These are phyloP conservation scores for Aphidius gifuensis DNA, from an alignment of 1,140 invertebrate species.

Conservation along the genomic window DNA sequence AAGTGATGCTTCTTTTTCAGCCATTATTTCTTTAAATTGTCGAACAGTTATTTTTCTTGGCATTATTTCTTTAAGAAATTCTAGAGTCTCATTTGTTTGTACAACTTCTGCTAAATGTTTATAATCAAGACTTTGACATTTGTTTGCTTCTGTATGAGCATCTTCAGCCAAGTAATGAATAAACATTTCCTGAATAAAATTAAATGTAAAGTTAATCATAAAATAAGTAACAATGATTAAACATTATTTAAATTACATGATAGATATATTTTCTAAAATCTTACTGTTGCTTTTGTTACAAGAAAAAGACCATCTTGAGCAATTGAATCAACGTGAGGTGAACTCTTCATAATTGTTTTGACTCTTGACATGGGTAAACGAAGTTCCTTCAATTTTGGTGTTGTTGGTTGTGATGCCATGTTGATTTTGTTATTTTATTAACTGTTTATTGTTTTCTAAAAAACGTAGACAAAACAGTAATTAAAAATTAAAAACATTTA, in stretches of 20 bases:
- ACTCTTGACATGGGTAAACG: conserved; percentile 69
- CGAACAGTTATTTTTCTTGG: conserved; percentile 68
- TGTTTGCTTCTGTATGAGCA: conserved; percentile 55
- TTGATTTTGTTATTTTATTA: not conserved
- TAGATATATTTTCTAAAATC: conserved; percentile 29
- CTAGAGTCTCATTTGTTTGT: conserved; percentile 63
- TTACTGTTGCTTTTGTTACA: conserved; percentile 73
- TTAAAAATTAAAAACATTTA: too few relatives aligned
- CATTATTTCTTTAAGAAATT: conserved; percentile 69
- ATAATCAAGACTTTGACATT: conserved; percentile 60
- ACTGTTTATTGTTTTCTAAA: too few relatives aligned
- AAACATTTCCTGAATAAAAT: conserved; percentile 61
- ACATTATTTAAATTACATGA: not conserved
- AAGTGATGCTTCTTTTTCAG: conserved; percentile 52
- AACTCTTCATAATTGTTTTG: conserved; percentile 84
- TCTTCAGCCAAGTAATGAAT: conserved; percentile 64
- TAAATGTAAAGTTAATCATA: conserved; percentile 30
- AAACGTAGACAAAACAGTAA: too few relatives aligned
- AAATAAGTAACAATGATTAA: not conserved
- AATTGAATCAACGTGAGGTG: conserved; percentile 75
- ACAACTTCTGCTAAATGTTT: conserved; percentile 69
- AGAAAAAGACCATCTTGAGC: conserved; percentile 71
- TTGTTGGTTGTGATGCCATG: conserved; percentile 43
- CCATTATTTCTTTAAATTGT: conserved; percentile 66
- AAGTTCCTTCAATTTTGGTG: conserved; percentile 42